Evolutionary conservation across 2,888 invertebrate species (phyloP).

Genomic region (Gymnoscelis rufifasciata): DNA sequence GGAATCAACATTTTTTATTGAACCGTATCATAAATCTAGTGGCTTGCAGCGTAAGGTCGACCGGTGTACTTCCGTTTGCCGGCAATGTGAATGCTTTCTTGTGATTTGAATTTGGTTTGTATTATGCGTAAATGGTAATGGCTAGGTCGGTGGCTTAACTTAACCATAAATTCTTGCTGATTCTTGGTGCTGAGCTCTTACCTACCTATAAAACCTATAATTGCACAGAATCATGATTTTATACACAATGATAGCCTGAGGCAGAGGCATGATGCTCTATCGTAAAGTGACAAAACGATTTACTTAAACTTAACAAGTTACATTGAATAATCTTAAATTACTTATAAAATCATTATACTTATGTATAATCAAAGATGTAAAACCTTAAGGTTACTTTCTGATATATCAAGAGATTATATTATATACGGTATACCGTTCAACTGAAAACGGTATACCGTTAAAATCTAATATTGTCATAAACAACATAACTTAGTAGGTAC

Average conservation of each 20-base stretch:
- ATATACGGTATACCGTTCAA: no score
- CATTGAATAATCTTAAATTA: no score
- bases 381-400: no score
- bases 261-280: no score
- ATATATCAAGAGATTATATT: no score
- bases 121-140: conserved; percentile 28
- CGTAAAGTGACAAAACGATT: no score
- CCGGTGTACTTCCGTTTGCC: conserved; percentile 42
- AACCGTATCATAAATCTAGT: conserved; percentile 24
- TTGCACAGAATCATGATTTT: conserved; percentile 3
- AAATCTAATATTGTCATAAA: no score
- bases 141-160: conserved; percentile 24
- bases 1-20: conserved; percentile 35
- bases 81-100: conserved; percentile 37
- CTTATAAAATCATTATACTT: no score
- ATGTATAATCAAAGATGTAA: no score
- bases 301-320: no score
- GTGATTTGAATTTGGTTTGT: conserved; percentile 39
- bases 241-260: not conserved
- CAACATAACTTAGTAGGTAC: no score
- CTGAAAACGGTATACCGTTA: no score
- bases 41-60: conserved; percentile 39
- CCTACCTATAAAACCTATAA: conserved; percentile 2
- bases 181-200: conserved; percentile 4
- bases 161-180: conserved; percentile 23